Percentiles rank a stretch among this genome's conserved stretches.
Conservation (phyloP, 2,797 vertebrate genomes). For the Myotis pilosus region DNA sequence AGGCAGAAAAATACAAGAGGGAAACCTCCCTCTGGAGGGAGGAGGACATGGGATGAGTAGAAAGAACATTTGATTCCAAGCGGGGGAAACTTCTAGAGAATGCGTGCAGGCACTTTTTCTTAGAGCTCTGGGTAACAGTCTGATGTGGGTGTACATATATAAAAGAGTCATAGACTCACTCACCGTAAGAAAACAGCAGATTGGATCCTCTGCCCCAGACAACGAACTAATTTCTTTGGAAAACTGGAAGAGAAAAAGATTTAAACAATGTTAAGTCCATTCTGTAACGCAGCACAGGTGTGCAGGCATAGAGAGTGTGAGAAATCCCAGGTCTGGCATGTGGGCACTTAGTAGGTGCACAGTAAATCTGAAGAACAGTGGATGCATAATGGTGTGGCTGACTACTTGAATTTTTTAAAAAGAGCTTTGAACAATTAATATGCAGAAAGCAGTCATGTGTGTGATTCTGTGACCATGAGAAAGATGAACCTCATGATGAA, state of each 20-base stretch:
- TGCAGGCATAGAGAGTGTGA: accelerated
- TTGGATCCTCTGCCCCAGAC: constrained; percentile 43
- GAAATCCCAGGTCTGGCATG: neutral
- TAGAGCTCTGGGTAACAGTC: neutral
- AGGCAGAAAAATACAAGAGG: neutral
- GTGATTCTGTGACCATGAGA: neutral
- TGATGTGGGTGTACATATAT: neutral
- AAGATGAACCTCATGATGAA: neutral
- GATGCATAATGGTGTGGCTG: neutral
- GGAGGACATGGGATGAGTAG: neutral
- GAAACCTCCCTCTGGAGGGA: neutral
- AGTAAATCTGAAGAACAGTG: neutral
- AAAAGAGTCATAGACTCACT: constrained; percentile 2
- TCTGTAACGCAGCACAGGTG: neutral
- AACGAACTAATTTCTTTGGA: constrained; percentile 73
- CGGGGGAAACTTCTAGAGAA: neutral
- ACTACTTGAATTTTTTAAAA: neutral
- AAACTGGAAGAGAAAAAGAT: constrained; percentile 57
- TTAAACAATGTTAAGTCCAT: neutral
- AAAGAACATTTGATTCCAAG: neutral
- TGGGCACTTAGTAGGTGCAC: neutral
- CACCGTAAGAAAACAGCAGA: constrained; percentile 50
- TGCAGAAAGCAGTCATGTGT: neutral
- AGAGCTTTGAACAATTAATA: neutral
- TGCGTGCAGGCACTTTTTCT: neutral